Evolutionary conservation across 2,888 invertebrate genomes (phyloP).

Genomic region (Troglohyphantes excavatus): DNA sequence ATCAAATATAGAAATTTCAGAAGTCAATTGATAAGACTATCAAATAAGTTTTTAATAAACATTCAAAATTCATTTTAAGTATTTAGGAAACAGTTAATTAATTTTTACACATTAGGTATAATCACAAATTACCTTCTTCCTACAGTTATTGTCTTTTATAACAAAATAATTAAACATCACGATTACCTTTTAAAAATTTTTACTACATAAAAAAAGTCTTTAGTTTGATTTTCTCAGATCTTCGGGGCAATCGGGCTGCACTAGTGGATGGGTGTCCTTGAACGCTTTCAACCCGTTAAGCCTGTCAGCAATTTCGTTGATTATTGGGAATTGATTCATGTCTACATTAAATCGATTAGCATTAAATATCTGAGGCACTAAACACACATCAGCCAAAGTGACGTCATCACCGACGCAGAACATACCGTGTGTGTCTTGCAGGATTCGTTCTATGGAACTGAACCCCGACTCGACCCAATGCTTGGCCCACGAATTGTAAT

Average conservation of each 20-base stretch:
- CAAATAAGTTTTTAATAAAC: too few relatives aligned
- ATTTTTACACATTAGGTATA: too few relatives aligned
- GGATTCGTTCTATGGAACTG: constrained; percentile 88
- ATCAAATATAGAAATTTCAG: too few relatives aligned
- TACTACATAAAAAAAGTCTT: too few relatives aligned
- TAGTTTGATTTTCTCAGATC: constrained; percentile 26
- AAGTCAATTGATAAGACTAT: too few relatives aligned
- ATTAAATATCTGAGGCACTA: constrained; percentile 90
- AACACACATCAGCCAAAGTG: constrained; percentile 95
- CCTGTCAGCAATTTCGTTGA: constrained; percentile 92
- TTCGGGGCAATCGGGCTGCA: constrained; percentile 90
- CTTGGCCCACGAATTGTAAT: constrained; percentile 92
- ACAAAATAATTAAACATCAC: too few relatives aligned
- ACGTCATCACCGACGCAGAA: constrained; percentile 97
- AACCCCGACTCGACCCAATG: constrained; percentile 96
- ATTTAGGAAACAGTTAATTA: too few relatives aligned
- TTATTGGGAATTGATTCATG: constrained; percentile 83
- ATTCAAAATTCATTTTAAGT: too few relatives aligned
- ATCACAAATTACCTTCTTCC: too few relatives aligned
- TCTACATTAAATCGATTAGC: constrained; percentile 79
- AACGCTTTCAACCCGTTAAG: constrained; percentile 94
- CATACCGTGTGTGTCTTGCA: constrained; percentile 92
- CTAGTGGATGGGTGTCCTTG: constrained; percentile 93
- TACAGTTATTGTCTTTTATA: too few relatives aligned
- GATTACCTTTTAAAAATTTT: too few relatives aligned